Evolutionary conservation across 1,140 invertebrate species (phyloP).

Genomic region (Listronotus oregonensis): DNA sequence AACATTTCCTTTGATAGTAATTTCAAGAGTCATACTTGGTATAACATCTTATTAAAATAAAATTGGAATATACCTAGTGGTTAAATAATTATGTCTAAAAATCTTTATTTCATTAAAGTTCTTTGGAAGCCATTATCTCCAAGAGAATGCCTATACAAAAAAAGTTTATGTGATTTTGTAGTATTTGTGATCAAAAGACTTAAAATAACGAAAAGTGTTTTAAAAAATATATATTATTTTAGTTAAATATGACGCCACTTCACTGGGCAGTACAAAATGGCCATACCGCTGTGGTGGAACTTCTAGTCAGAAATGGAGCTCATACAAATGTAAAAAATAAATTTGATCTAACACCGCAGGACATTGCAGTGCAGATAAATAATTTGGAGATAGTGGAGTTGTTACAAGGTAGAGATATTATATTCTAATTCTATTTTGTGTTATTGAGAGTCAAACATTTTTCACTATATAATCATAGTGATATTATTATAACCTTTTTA

Average conservation of each 20-base stretch:
- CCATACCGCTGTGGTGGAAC: conserved; percentile 71
- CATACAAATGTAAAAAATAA: conserved; percentile 72
- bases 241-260: conserved; percentile 91
- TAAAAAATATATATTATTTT: conserved; percentile 24
- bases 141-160: no score
- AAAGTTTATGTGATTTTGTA: no score
- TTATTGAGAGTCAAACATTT: conserved; percentile 3
- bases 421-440: conserved; percentile 4
- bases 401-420: conserved; percentile 51
- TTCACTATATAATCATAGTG: background rate
- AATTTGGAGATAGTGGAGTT: conserved; percentile 67
- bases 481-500: background rate
- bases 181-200: no score
- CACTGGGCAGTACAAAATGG: conserved; percentile 92
- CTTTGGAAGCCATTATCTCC: no score
- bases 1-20: no score
- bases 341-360: conserved; percentile 83
- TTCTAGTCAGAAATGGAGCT: conserved; percentile 75
- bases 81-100: no score
- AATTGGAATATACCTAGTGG: no score
- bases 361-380: conserved; percentile 72
- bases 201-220: no score
- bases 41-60: no score
- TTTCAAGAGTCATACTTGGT: no score
- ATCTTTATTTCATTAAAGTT: no score